phyloP scores from a whole-genome alignment of 2,113 vertebrate species.

The Sigmodon hispidus region DNA sequence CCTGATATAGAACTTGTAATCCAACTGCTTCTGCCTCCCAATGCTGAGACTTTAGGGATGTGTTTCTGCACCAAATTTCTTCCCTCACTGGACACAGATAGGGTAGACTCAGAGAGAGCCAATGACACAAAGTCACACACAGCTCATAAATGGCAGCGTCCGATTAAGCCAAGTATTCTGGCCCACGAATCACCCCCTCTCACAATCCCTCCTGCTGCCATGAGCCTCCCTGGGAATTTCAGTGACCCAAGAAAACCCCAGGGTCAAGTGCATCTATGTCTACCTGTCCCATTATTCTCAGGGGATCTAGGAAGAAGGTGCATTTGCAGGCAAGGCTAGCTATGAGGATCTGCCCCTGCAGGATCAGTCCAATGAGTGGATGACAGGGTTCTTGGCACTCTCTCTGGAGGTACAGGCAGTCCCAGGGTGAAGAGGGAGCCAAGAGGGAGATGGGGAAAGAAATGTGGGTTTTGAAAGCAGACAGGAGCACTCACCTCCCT shows the following conservation, averaged over 20 bases:
- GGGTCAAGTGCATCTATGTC: neutral
- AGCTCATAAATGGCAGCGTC: neutral
- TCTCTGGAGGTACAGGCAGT: neutral
- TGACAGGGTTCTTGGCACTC: neutral
- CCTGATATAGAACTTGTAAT: neutral
- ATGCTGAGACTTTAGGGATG: neutral
- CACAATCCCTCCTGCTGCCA: fast-evolving
- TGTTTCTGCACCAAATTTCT: neutral
- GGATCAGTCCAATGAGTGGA: neutral
- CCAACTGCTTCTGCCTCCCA: neutral
- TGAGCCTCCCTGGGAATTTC: no score
- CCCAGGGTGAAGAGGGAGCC: neutral
- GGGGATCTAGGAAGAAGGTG: neutral
- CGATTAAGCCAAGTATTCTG: neutral
- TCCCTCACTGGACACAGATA: neutral
- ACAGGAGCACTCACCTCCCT: neutral
- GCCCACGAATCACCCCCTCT: neutral
- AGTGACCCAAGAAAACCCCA: fast-evolving
- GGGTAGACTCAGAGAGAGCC: slow-evolving; percentile 10
- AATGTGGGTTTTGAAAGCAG: neutral
- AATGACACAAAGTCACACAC: neutral
- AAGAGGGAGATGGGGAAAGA: neutral
- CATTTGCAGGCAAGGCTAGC: neutral
- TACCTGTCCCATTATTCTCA: neutral
- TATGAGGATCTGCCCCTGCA: neutral